Evolutionary conservation across 2,113 vertebrate species (phyloP).

Genomic region (Serranochromis macrocephalus): DNA sequence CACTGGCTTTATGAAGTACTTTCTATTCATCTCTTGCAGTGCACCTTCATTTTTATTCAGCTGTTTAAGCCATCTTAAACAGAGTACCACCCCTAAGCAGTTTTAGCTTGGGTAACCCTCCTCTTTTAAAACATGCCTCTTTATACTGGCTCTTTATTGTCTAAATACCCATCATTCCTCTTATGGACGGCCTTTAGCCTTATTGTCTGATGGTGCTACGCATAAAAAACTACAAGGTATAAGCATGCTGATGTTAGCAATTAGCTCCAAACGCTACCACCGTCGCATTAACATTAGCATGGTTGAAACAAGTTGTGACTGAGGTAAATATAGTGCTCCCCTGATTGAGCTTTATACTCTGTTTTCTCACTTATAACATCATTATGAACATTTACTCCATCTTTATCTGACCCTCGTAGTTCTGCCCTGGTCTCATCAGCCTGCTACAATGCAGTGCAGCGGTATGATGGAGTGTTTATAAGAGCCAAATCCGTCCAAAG

Average conservation of each 20-base stretch:
- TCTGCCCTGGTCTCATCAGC: not conserved
- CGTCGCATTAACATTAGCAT: not conserved
- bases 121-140: not conserved
- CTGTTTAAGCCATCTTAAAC: not conserved
- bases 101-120: not conserved
- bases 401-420: not conserved
- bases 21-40: not conserved
- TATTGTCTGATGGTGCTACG: not conserved
- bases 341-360: not conserved
- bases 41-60: not conserved
- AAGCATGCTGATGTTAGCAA: not conserved
- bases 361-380: not conserved
- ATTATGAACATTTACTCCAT: slow-evolving; percentile 6
- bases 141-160: not conserved
- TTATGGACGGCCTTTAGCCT: not conserved
- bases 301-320: not conserved
- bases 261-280: not conserved
- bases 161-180: not conserved
- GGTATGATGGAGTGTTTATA: slow-evolving; percentile 35
- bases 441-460: not conserved
- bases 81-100: not conserved
- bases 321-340: not conserved
- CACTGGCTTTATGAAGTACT: not conserved
- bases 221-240: not conserved
- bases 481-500: not conserved